Percentiles rank a stretch among this genome's conserved stretches.
phyloP scores from a whole-genome alignment of 2,888 invertebrate genomes.

The Drosophila rubida region DNA sequence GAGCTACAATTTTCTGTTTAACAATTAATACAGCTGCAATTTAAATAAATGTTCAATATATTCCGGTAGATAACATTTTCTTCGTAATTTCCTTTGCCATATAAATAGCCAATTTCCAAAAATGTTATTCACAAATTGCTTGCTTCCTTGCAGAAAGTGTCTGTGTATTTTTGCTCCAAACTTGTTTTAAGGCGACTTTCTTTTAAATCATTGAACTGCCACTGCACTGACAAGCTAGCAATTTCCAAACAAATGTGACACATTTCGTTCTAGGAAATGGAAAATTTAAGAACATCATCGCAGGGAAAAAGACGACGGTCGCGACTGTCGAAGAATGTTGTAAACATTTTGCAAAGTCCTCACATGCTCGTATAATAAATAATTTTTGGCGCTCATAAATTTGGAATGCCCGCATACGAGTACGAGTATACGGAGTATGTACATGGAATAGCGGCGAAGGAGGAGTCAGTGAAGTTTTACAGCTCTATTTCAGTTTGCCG shows the following conservation, averaged over 20 bases:
- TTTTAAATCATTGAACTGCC: not conserved
- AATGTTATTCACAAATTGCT: too few species aligned
- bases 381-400: slow-evolving; percentile 78
- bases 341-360: slow-evolving; percentile 48
- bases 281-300: slow-evolving; percentile 26
- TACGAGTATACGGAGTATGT: not conserved
- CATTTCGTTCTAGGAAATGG: slow-evolving; percentile 4
- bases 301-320: slow-evolving; percentile 17
- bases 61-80: too few species aligned
- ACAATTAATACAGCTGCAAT: too few species aligned
- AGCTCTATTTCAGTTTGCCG: slow-evolving; percentile 49
- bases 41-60: too few species aligned
- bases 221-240: not conserved
- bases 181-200: not conserved
- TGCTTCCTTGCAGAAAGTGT: too few species aligned
- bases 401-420: slow-evolving; percentile 48
- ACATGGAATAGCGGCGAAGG: slow-evolving; percentile 25
- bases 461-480: slow-evolving; percentile 56
- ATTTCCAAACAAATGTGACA: slow-evolving; percentile 10
- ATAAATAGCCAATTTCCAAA: too few species aligned
- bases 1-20: too few species aligned
- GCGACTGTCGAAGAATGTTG: slow-evolving; percentile 28
- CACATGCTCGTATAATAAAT: slow-evolving; percentile 69
- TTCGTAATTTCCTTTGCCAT: too few species aligned
- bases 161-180: too few species aligned